phyloP scores from a whole-genome alignment of 2,888 invertebrate species.

The Agrotis segetum region DNA sequence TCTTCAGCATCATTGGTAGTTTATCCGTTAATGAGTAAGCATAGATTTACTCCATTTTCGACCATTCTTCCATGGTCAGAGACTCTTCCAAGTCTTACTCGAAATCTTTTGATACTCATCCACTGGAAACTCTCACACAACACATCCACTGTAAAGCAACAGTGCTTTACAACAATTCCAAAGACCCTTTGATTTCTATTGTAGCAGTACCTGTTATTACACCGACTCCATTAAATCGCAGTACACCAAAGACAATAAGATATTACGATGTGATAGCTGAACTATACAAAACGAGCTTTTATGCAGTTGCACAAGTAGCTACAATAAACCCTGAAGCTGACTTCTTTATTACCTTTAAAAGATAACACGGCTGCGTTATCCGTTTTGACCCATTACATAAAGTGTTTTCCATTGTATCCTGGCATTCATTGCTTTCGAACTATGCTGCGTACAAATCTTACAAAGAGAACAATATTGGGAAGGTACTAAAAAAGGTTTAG shows the following conservation, averaged over 20 bases:
- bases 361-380: constrained; percentile 84
- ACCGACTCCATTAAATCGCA: constrained; percentile 19
- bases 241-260: constrained; percentile 51
- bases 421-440: constrained; percentile 67
- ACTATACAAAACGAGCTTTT: constrained; percentile 62
- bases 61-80: too few relatives aligned
- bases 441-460: constrained; percentile 61
- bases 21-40: too few relatives aligned
- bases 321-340: constrained; percentile 80
- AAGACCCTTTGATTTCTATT: constrained; percentile 13
- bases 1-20: too few relatives aligned
- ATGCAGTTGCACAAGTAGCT: constrained; percentile 79
- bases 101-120: too few relatives aligned
- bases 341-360: constrained; percentile 84
- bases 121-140: too few relatives aligned
- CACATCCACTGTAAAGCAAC: too few relatives aligned
- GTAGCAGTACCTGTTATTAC: constrained; percentile 22
- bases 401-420: constrained; percentile 83
- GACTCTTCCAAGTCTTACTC: too few relatives aligned
- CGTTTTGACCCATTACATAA: constrained; percentile 85
- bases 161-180: constrained; percentile 2
- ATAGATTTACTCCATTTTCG: too few relatives aligned
- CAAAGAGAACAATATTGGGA: constrained; percentile 54
- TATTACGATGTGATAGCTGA: constrained; percentile 50
- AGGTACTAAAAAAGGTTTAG: constrained; percentile 45